phyloP scores from a whole-genome alignment of 2,113 vertebrate genomes.

The Sphaerodactylus townsendi region DNA sequence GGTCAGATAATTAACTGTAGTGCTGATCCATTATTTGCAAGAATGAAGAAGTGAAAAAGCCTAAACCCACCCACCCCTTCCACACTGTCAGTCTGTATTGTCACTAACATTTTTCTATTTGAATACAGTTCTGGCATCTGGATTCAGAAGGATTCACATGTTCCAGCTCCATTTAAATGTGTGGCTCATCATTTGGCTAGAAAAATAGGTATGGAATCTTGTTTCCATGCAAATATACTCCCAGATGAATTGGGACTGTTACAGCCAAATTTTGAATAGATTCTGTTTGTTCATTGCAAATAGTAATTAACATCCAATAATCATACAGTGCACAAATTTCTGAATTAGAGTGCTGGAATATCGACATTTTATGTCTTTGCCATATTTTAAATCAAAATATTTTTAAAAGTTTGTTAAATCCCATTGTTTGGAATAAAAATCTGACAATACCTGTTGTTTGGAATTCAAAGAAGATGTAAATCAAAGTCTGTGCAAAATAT shows the following conservation, averaged over 20 bases:
- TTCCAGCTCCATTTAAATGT: not conserved
- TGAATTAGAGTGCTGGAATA: not conserved
- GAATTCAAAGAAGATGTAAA: not conserved
- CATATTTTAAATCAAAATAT: not conserved
- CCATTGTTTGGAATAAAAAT: not conserved
- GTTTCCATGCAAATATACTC: not conserved
- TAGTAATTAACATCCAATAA: conserved; percentile 19
- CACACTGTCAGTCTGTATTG: not conserved
- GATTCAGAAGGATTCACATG: not conserved
- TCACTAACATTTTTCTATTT: not conserved
- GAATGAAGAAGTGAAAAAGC: not conserved
- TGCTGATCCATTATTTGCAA: not conserved
- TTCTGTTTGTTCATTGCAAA: not conserved
- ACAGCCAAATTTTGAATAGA: not conserved
- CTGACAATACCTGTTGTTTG: not conserved
- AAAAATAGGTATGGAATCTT: not conserved
- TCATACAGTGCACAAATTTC: not conserved
- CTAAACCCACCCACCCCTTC: not conserved
- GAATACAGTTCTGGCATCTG: not conserved
- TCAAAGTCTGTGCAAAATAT: not conserved
- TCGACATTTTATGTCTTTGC: not conserved
- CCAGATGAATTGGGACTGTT: not conserved
- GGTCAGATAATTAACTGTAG: not conserved
- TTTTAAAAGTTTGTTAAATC: not conserved
- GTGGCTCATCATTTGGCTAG: not conserved